A percentile compares a stretch with the other conserved stretches of the same genome.
Conservation (phyloP, 1,140 invertebrate species). For the Drosophila lacertosa region DNA sequence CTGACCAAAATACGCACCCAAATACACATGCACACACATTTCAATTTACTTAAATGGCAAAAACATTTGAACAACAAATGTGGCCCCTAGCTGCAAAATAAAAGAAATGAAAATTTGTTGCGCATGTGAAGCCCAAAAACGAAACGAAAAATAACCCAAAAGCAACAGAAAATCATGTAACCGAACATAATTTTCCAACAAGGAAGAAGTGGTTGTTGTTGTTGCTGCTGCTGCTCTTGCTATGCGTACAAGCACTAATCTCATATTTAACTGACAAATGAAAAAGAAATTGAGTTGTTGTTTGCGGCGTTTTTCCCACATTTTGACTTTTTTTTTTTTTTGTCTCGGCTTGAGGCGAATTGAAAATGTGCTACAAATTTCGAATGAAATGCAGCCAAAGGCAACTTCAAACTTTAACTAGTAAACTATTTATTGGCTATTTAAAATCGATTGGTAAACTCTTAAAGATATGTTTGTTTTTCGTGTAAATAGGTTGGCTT, state of each 20-base stretch:
- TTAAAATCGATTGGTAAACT: too few species aligned
- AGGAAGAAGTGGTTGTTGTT: constrained; percentile 5
- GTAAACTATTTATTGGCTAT: too few species aligned
- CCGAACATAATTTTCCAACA: constrained; percentile 57
- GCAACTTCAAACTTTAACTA: background rate
- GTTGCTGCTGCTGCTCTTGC: background rate
- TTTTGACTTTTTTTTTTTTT: background rate
- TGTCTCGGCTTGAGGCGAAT: background rate
- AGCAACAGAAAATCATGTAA: constrained; percentile 43
- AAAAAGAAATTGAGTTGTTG: constrained; percentile 39
- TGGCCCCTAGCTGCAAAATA: constrained; percentile 28
- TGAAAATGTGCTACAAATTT: constrained; percentile 15
- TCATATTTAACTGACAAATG: constrained; percentile 54
- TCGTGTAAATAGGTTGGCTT: too few species aligned
- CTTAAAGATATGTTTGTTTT: too few species aligned
- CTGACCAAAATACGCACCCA: constrained; percentile 6
- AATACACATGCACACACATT: constrained; percentile 33
- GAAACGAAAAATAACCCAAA: constrained; percentile 20
- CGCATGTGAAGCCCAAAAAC: constrained; percentile 25
- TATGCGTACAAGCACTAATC: constrained; percentile 51
- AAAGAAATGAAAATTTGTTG: constrained; percentile 57
- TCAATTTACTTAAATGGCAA: constrained; percentile 61
- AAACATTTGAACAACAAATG: constrained; percentile 57
- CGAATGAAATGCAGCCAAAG: background rate
- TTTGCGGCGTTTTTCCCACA: background rate